Evolutionary conservation across 2,113 vertebrate genomes (phyloP).

Genomic region (Alexandromys fortis): DNA sequence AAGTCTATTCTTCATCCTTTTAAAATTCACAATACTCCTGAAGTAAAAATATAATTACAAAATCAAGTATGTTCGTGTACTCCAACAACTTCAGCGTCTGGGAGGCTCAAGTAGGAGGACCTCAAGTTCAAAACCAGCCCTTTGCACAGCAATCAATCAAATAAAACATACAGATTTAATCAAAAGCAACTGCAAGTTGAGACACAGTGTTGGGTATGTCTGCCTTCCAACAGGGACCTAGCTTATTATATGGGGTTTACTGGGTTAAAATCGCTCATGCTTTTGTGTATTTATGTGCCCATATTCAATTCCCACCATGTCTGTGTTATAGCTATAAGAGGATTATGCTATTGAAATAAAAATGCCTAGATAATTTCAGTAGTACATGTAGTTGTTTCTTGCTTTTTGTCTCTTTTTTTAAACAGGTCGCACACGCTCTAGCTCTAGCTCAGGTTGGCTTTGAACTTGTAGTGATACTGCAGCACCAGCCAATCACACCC

Average conservation of each 20-base stretch:
- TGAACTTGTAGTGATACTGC: neutral
- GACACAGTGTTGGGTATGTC: neutral
- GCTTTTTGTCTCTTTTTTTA: neutral
- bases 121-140: neutral
- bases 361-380: neutral
- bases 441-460: neutral
- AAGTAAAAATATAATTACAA: slow-evolving; percentile 23
- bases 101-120: neutral
- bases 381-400: neutral
- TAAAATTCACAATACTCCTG: neutral
- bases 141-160: neutral
- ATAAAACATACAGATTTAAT: neutral
- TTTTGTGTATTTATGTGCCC: neutral
- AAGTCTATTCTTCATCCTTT: neutral
- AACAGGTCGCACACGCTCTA: too few species aligned
- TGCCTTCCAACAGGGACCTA: neutral
- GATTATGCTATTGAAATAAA: neutral
- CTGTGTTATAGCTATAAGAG: neutral
- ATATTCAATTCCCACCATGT: neutral
- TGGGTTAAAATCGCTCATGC: neutral
- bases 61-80: neutral
- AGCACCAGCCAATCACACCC: neutral
- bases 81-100: neutral
- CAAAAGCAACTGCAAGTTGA: neutral
- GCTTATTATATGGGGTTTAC: neutral